Percentiles rank a stretch among this genome's conserved stretches.
phyloP scores from a whole-genome alignment of 2,113 vertebrate genomes.

The Trachemys scripta region DNA sequence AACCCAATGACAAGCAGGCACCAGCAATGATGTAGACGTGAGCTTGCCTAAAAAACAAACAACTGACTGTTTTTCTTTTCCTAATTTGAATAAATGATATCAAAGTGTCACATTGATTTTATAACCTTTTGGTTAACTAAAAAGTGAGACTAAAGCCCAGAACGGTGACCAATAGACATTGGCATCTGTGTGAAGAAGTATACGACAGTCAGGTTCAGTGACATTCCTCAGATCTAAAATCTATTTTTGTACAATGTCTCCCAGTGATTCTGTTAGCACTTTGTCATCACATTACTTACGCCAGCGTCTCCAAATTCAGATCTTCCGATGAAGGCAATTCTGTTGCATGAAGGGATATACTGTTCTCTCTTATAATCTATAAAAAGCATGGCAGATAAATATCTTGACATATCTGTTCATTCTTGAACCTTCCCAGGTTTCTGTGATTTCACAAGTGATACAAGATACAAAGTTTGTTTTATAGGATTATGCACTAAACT shows the following conservation, averaged over 20 bases:
- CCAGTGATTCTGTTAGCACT: background rate
- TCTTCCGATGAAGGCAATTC: slow-evolving; percentile 91
- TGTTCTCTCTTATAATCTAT: slow-evolving; percentile 95
- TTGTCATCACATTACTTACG: slow-evolving; percentile 82
- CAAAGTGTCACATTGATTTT: background rate
- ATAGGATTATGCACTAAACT: background rate
- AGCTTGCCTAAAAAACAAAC: slow-evolving; percentile 88
- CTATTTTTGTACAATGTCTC: background rate
- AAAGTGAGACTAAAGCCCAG: background rate
- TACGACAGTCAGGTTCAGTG: background rate
- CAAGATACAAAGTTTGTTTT: background rate
- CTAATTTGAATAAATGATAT: background rate
- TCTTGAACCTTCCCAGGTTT: background rate
- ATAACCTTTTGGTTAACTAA: background rate
- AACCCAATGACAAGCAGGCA: slow-evolving; percentile 94
- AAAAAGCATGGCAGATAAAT: background rate
- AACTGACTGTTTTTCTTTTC: background rate
- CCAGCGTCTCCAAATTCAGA: slow-evolving; percentile 94
- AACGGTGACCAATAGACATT: background rate
- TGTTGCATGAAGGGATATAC: slow-evolving; percentile 85
- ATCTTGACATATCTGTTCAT: background rate
- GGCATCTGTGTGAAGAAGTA: background rate
- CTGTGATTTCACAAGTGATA: background rate
- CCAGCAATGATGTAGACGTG: slow-evolving; percentile 98
- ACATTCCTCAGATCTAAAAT: background rate